Conservation (phyloP, 2,797 vertebrate species). For the Buceros bicornis region DNA sequence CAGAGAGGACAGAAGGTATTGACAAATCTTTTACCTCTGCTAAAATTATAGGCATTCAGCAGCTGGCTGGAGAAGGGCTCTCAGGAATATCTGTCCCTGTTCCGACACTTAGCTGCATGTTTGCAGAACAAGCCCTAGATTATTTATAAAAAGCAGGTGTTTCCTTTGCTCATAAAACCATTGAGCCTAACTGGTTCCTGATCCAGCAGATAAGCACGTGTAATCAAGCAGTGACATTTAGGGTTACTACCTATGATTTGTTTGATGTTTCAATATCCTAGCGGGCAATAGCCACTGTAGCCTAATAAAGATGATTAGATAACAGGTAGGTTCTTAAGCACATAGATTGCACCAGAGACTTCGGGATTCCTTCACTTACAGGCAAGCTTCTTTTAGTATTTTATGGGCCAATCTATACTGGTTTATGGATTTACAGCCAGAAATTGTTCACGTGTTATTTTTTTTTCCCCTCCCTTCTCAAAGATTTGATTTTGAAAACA, state of each 20-base stretch:
- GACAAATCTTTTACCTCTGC: neutral
- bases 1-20: neutral
- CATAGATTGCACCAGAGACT: slow-evolving; percentile 56
- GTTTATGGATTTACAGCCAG: slow-evolving; percentile 33
- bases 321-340: slow-evolving; percentile 59
- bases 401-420: slow-evolving; percentile 21
- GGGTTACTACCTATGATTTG: slow-evolving; percentile 75
- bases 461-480: neutral
- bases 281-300: slow-evolving; percentile 73
- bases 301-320: slow-evolving; percentile 78
- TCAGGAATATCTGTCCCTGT: slow-evolving; percentile 42
- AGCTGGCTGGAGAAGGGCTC: slow-evolving; percentile 14
- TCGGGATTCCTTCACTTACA: neutral
- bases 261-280: slow-evolving; percentile 81
- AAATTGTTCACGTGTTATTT: neutral
- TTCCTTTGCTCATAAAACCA: slow-evolving; percentile 83
- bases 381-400: slow-evolving; percentile 12
- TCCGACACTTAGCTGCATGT: slow-evolving; percentile 53
- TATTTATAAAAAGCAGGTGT: slow-evolving; percentile 86
- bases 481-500: neutral
- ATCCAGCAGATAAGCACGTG: slow-evolving; percentile 83
- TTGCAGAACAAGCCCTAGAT: slow-evolving; percentile 76
- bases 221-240: slow-evolving; percentile 84
- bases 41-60: neutral
- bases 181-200: slow-evolving; percentile 81